Evolutionary conservation across 1,140 invertebrate genomes (phyloP).

Genomic region (Sycophaga agraensis): DNA sequence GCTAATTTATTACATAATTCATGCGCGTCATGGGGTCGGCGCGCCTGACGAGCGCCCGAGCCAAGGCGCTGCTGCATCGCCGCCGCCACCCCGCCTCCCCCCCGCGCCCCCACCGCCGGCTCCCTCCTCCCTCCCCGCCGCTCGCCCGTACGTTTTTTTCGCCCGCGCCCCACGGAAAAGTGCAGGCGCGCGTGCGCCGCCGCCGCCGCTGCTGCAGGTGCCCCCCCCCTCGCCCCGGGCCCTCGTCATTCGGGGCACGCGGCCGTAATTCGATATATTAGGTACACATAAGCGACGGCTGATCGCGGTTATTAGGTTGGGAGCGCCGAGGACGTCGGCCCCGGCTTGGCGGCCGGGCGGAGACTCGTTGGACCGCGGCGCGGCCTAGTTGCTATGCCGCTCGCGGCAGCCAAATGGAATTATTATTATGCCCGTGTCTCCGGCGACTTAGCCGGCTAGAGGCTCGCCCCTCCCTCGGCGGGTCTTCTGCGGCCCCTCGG

Average conservation of each 20-base stretch:
- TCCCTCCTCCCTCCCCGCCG: too few relatives aligned
- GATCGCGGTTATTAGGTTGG: slow-evolving; percentile 57
- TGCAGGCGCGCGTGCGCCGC: too few relatives aligned
- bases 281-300: slow-evolving; percentile 54
- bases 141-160: too few relatives aligned
- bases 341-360: too few relatives aligned
- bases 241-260: slow-evolving; percentile 51
- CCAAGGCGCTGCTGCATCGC: too few relatives aligned
- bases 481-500: background rate
- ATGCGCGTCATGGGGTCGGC: slow-evolving; percentile 28
- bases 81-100: too few relatives aligned
- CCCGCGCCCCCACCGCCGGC: too few relatives aligned
- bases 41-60: background rate
- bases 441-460: background rate
- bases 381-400: slow-evolving; percentile 51
- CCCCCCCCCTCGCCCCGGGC: too few relatives aligned
- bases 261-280: slow-evolving; percentile 55
- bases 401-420: slow-evolving; percentile 51
- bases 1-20: slow-evolving; percentile 45
- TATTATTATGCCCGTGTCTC: slow-evolving; percentile 47
- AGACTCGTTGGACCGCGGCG: slow-evolving; percentile 2
- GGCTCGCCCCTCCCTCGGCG: background rate
- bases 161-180: too few relatives aligned
- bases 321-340: slow-evolving; percentile 37
- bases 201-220: too few relatives aligned